phyloP scores from a whole-genome alignment of 2,888 invertebrate genomes.

The Agonopterix subpropinquella region DNA sequence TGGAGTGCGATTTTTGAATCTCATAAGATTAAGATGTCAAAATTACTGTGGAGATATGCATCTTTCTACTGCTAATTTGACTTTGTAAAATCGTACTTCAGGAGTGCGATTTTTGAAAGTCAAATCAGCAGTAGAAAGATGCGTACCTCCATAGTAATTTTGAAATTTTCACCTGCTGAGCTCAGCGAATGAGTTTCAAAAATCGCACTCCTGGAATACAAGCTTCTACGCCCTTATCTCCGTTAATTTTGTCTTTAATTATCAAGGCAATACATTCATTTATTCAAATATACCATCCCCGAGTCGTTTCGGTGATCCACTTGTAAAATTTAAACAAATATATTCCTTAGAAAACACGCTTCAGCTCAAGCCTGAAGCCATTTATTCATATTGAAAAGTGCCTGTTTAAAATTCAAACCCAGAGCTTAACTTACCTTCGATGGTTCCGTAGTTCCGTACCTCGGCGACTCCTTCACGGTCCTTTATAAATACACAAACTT shows the following conservation, averaged over 20 bases:
- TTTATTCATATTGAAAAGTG: constrained; percentile 46
- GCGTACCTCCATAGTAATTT: too few species aligned
- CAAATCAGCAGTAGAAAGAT: too few species aligned
- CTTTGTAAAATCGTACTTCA: too few species aligned
- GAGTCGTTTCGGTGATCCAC: constrained; percentile 26
- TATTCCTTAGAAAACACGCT: constrained; percentile 24
- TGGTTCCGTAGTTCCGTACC: neutral
- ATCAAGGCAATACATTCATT: constrained; percentile 31
- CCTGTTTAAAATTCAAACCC: constrained; percentile 37
- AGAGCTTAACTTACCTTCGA: constrained; percentile 43
- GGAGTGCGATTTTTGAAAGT: too few species aligned
- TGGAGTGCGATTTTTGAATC: too few species aligned
- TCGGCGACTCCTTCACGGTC: constrained; percentile 11
- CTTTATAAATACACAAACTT: constrained; percentile 40
- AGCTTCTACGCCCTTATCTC: constrained; percentile 6
- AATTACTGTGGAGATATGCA: too few species aligned
- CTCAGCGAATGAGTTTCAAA: too few species aligned
- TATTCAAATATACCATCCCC: constrained; percentile 27
- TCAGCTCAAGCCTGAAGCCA: constrained; percentile 16
- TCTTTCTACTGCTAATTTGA: too few species aligned
- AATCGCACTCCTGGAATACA: too few species aligned
- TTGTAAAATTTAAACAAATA: constrained; percentile 28
- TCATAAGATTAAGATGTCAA: too few species aligned
- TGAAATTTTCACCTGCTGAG: too few species aligned
- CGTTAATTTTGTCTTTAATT: constrained; percentile 22